A percentile compares a stretch with the other conserved stretches of the same genome.
phyloP scores from a whole-genome alignment of 2,797 vertebrate genomes.

The Cirrhinus mrigala region DNA sequence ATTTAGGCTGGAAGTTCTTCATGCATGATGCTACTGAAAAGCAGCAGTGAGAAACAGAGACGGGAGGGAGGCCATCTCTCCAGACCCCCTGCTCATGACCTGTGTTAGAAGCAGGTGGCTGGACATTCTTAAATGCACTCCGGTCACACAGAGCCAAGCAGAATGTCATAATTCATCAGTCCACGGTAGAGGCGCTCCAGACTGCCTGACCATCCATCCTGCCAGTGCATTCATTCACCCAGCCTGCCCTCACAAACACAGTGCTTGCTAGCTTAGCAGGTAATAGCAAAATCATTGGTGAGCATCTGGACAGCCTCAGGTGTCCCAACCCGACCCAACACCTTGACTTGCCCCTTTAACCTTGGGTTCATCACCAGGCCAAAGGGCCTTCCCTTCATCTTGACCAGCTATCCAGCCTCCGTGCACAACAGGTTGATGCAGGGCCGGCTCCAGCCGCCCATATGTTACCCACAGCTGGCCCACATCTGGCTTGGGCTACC shows the following conservation, averaged over 20 bases:
- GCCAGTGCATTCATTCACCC: neutral
- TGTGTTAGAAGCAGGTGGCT: slow-evolving; percentile 66
- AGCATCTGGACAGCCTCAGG: slow-evolving; percentile 19
- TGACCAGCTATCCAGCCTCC: slow-evolving; percentile 44
- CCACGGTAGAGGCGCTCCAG: slow-evolving; percentile 41
- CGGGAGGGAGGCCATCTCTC: neutral
- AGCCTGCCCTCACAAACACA: neutral
- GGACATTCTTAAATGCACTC: slow-evolving; percentile 35
- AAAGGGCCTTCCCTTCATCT: slow-evolving; percentile 29
- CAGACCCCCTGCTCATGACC: slow-evolving; percentile 56
- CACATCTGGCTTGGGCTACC: slow-evolving; percentile 57
- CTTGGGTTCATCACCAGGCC: slow-evolving; percentile 58
- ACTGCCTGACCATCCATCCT: slow-evolving; percentile 29
- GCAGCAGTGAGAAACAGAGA: neutral
- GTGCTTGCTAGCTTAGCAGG: neutral
- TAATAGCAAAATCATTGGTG: slow-evolving; percentile 9
- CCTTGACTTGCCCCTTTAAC: slow-evolving; percentile 57
- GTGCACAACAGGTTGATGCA: slow-evolving; percentile 87
- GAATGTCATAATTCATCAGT: slow-evolving; percentile 39
- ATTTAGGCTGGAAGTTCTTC: neutral
- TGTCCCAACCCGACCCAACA: neutral
- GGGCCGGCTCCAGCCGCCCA: slow-evolving; percentile 77
- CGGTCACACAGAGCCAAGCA: slow-evolving; percentile 26
- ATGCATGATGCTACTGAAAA: neutral
- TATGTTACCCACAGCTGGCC: slow-evolving; percentile 77